Percentiles rank a stretch among this genome's conserved stretches.
phyloP scores from a whole-genome alignment of 2,888 invertebrate genomes.

The Volucella inanis region DNA sequence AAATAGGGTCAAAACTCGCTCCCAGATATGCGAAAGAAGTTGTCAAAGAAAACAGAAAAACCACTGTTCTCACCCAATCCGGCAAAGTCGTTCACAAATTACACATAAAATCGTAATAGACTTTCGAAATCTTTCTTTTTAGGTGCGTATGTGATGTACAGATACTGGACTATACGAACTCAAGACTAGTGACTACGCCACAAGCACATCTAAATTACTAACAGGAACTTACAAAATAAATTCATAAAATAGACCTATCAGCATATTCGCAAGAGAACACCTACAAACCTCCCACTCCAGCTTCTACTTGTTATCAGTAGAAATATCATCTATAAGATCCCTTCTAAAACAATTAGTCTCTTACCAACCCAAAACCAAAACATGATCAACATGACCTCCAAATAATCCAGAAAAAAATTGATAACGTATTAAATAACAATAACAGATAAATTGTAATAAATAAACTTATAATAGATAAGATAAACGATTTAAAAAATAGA shows the following conservation, averaged over 20 bases:
- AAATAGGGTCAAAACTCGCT: too few species aligned
- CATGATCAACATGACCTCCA: not conserved
- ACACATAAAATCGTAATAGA: too few species aligned
- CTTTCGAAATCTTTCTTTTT: too few species aligned
- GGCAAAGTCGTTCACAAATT: too few species aligned
- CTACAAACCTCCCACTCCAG: conserved; percentile 13
- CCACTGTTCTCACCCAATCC: too few species aligned
- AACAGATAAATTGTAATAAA: conserved; percentile 10
- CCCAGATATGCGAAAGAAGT: too few species aligned
- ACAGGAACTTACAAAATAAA: conserved; percentile 3
- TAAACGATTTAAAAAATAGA: not conserved
- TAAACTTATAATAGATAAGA: conserved; percentile 6
- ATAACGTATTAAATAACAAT: conserved; percentile 2
- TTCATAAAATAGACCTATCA: not conserved
- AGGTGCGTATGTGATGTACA: not conserved
- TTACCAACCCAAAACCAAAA: not conserved
- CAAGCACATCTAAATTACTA: conserved; percentile 8
- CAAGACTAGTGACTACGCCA: not conserved
- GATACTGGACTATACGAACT: conserved; percentile 14
- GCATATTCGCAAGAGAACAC: not conserved
- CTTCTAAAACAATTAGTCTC: not conserved
- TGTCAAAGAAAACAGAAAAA: too few species aligned
- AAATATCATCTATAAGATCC: not conserved
- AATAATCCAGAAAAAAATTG: conserved; percentile 10
- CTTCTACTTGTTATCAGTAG: not conserved